phyloP scores from a whole-genome alignment of 2,113 vertebrate genomes.

The Macquaria ambigua region DNA sequence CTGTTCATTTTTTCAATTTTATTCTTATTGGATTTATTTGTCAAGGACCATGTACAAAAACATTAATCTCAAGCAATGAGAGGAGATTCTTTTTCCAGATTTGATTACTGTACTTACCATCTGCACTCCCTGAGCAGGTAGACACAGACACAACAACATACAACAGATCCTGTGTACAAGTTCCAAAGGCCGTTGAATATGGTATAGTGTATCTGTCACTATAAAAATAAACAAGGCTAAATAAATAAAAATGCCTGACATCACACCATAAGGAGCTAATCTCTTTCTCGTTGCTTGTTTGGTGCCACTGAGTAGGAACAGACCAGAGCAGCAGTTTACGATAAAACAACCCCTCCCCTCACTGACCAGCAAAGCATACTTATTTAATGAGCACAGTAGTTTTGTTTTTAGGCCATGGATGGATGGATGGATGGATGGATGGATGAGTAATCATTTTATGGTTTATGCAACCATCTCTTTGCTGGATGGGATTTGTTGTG shows the following conservation, averaged over 20 bases:
- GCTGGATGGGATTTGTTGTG: slow-evolving; percentile 39
- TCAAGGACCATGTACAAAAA: background rate
- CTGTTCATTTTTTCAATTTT: background rate
- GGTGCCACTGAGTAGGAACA: background rate
- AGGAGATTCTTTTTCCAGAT: background rate
- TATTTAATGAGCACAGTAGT: slow-evolving; percentile 50
- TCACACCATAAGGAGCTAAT: background rate
- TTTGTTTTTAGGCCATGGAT: slow-evolving; percentile 27
- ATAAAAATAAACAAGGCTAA: background rate
- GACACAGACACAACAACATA: background rate
- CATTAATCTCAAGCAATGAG: background rate
- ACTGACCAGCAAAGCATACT: slow-evolving; percentile 37
- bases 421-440: slow-evolving; percentile 1
- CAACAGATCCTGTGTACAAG: background rate
- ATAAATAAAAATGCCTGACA: background rate
- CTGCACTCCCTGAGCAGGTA: background rate
- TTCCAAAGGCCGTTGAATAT: background rate
- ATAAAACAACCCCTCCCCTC: slow-evolving; percentile 17
- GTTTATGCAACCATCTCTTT: slow-evolving; percentile 38
- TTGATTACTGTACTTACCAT: background rate
- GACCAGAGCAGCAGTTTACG: slow-evolving; percentile 40
- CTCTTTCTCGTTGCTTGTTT: background rate
- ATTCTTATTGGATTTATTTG: slow-evolving; percentile 13
- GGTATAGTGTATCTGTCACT: background rate
- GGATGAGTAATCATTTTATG: slow-evolving; percentile 43